These are phyloP conservation scores for Drosophila ambigua DNA, from an alignment of 1,140 invertebrate genomes.

Conservation along the genomic window DNA sequence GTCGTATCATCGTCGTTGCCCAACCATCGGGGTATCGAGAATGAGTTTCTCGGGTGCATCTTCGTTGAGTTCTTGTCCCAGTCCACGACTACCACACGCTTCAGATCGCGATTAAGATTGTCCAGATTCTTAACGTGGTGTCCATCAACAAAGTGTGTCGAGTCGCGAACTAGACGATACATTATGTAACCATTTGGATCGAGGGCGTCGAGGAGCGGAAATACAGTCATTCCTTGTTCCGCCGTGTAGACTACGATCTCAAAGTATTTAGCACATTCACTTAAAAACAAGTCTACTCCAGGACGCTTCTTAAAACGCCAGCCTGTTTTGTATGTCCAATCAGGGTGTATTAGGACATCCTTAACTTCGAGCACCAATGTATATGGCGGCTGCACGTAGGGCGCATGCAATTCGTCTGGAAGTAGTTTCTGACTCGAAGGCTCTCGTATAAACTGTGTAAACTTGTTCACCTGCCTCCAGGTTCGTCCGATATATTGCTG, in stretches of 20 bases:
- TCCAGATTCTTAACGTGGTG: slow-evolving; percentile 98
- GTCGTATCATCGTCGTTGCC: slow-evolving; percentile 96
- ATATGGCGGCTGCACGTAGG: slow-evolving; percentile 98
- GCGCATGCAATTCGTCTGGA: slow-evolving; percentile 95
- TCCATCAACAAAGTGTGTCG: slow-evolving; percentile 97
- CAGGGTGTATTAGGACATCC: slow-evolving; percentile 98
- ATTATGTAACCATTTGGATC: slow-evolving; percentile 95
- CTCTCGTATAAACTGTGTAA: slow-evolving; percentile 94
- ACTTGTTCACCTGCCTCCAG: slow-evolving; percentile 90
- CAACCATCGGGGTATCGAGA: slow-evolving; percentile 95
- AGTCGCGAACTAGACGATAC: slow-evolving; percentile 97
- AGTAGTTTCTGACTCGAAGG: slow-evolving; percentile 97
- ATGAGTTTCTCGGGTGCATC: slow-evolving; percentile 94
- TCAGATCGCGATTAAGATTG: slow-evolving; percentile 96
- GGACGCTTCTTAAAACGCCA: slow-evolving; percentile 98
- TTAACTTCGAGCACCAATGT: slow-evolving; percentile 98
- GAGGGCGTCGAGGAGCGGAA: slow-evolving; percentile 95
- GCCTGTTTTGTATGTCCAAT: slow-evolving; percentile 95
- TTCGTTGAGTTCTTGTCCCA: slow-evolving; percentile 95
- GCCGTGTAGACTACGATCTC: slow-evolving; percentile 99
- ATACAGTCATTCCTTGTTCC: slow-evolving; percentile 95
- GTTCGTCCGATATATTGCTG: slow-evolving; percentile 90
- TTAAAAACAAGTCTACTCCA: slow-evolving; percentile 97
- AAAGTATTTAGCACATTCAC: slow-evolving; percentile 95
- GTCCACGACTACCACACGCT: slow-evolving; percentile 98